Conservation (phyloP, 1,140 invertebrate genomes). For the Plectrocnemia conspersa region DNA sequence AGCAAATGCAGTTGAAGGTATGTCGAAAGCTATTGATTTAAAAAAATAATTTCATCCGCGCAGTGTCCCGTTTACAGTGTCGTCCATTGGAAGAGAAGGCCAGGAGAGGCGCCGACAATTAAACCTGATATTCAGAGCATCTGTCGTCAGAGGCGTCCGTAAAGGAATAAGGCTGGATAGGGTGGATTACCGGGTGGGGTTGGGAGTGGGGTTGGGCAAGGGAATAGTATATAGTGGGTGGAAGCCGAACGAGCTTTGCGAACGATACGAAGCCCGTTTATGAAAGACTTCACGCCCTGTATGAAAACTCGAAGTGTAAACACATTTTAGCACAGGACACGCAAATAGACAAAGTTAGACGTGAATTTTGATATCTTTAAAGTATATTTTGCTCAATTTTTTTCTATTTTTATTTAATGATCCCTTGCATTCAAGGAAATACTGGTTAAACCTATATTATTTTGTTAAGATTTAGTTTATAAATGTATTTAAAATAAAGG, state of each 20-base stretch:
- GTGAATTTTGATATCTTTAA: no score
- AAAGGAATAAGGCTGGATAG: slow-evolving; percentile 1
- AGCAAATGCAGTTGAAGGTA: no score
- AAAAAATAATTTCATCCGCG: slow-evolving; percentile 2
- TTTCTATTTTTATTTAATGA: no score
- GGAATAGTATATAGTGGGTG: slow-evolving; percentile 2
- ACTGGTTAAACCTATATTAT: no score
- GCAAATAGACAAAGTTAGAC: no score
- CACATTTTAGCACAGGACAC: no score
- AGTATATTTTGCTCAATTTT: no score
- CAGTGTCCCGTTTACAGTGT: neutral
- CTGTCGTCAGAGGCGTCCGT: slow-evolving; percentile 21
- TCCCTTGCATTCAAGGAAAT: no score
- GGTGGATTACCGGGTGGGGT: neutral
- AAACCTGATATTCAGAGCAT: slow-evolving; percentile 34
- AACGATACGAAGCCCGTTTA: slow-evolving; percentile 13
- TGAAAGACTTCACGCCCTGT: no score
- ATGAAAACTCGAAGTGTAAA: no score
- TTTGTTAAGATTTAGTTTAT: no score
- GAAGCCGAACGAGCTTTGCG: slow-evolving; percentile 9
- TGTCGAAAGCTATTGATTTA: neutral
- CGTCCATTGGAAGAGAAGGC: slow-evolving; percentile 2
- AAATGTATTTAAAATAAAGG: no score
- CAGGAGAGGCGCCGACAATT: slow-evolving; percentile 30
- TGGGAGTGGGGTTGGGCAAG: neutral